Evolutionary conservation across 2,113 vertebrate genomes (phyloP).

Genomic region (Alexandromys fortis): DNA sequence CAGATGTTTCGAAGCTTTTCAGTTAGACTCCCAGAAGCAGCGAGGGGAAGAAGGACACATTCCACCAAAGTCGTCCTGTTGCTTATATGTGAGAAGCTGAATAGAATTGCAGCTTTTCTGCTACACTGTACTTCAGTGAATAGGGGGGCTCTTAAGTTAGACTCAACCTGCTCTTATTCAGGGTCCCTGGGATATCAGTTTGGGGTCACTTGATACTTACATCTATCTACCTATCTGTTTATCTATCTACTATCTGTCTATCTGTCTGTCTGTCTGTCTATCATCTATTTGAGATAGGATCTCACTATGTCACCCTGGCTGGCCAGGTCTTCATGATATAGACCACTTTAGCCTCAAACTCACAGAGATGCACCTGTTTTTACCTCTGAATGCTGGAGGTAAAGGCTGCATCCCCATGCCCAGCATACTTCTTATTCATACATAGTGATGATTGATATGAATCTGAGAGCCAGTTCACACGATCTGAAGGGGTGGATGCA

Average conservation of each 20-base stretch:
- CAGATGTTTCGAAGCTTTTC: neutral
- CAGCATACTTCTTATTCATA: neutral
- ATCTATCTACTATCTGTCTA: neutral
- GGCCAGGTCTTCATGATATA: neutral
- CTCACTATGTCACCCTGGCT: neutral
- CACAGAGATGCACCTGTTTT: neutral
- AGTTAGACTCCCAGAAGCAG: neutral
- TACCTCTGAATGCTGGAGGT: neutral
- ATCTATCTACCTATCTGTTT: neutral
- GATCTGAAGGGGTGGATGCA: neutral
- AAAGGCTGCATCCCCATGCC: neutral
- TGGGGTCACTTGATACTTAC: neutral
- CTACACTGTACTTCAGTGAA: neutral
- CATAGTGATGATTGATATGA: too few species aligned
- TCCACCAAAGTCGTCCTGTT: neutral
- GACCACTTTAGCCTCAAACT: neutral
- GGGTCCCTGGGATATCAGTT: neutral
- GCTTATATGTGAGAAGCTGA: neutral
- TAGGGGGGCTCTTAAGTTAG: neutral
- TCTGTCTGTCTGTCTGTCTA: neutral
- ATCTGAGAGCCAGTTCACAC: neutral
- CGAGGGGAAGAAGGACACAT: too few species aligned
- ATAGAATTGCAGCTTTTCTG: neutral
- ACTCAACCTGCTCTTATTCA: neutral
- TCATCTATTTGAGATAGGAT: neutral